Percentiles rank a stretch among this genome's conserved stretches.
These are phyloP conservation scores for Olivierus martensii DNA, from an alignment of 1,140 invertebrate species.

Conservation along the genomic window DNA sequence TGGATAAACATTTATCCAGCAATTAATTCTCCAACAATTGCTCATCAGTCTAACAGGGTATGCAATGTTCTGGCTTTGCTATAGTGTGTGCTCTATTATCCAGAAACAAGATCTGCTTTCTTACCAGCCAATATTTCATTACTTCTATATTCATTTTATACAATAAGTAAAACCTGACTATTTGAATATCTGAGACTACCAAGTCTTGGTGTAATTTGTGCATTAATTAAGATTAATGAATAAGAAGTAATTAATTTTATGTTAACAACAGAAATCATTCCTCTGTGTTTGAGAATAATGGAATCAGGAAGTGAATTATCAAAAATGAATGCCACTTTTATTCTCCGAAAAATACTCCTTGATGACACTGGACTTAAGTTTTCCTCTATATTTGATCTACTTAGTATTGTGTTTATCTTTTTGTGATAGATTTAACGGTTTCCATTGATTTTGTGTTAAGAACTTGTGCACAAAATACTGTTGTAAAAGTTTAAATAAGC, in stretches of 20 bases:
- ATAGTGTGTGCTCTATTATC: neutral
- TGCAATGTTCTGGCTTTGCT: neutral
- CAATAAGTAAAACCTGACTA: constrained; percentile 87
- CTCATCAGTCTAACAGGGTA: neutral
- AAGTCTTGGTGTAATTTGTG: constrained; percentile 95
- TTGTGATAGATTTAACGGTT: too few relatives aligned
- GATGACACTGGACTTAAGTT: too few relatives aligned
- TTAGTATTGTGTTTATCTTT: too few relatives aligned
- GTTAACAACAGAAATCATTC: constrained; percentile 94
- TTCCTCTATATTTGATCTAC: too few relatives aligned
- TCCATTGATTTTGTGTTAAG: too few relatives aligned
- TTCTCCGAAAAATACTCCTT: neutral
- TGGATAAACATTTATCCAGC: neutral
- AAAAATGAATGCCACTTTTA: constrained; percentile 49
- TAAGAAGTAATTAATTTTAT: constrained; percentile 97
- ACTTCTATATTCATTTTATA: constrained; percentile 95
- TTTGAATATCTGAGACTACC: constrained; percentile 96
- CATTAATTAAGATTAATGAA: constrained; percentile 95
- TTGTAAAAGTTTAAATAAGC: too few relatives aligned
- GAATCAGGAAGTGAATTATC: constrained; percentile 85
- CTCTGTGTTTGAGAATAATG: constrained; percentile 95
- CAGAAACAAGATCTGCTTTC: neutral
- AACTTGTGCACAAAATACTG: too few relatives aligned
- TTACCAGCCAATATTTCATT: constrained; percentile 79
- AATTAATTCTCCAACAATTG: neutral